phyloP scores from a whole-genome alignment of 2,797 vertebrate genomes.

The Champsocephalus esox region DNA sequence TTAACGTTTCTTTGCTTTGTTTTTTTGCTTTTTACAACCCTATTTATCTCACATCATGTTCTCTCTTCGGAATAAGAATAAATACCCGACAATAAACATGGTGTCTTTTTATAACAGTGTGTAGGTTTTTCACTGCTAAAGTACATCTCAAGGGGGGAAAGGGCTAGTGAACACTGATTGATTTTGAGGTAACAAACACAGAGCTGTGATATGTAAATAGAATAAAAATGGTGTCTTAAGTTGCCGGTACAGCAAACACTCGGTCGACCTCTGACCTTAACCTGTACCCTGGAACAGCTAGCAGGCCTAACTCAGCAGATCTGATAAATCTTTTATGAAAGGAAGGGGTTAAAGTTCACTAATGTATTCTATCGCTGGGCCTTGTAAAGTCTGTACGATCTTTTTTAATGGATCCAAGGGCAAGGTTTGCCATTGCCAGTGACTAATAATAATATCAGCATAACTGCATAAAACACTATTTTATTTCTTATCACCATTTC shows the following conservation, averaged over 20 bases:
- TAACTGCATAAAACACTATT: background rate
- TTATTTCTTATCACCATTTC: background rate
- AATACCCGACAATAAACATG: background rate
- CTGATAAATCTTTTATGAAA: no score
- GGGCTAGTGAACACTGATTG: background rate
- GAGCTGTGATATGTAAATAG: no score
- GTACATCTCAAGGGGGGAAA: background rate
- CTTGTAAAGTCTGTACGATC: no score
- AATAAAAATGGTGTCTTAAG: no score
- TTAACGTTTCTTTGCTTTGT: background rate
- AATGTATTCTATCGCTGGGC: no score
- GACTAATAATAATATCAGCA: background rate
- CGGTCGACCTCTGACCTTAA: no score
- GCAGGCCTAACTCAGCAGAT: no score
- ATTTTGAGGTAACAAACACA: background rate
- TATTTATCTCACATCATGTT: constrained; percentile 26
- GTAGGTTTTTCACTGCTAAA: constrained; percentile 11
- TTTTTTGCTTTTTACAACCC: constrained; percentile 3
- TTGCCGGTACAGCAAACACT: no score
- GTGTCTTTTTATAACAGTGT: constrained; percentile 5
- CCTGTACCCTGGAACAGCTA: no score
- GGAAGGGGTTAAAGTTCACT: no score
- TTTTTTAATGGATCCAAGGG: no score
- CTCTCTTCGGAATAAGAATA: constrained; percentile 14
- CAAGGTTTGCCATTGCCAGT: background rate